These are phyloP conservation scores for Cercopithecus mona DNA, from an alignment of 2,113 vertebrate species.

Conservation along the genomic window DNA sequence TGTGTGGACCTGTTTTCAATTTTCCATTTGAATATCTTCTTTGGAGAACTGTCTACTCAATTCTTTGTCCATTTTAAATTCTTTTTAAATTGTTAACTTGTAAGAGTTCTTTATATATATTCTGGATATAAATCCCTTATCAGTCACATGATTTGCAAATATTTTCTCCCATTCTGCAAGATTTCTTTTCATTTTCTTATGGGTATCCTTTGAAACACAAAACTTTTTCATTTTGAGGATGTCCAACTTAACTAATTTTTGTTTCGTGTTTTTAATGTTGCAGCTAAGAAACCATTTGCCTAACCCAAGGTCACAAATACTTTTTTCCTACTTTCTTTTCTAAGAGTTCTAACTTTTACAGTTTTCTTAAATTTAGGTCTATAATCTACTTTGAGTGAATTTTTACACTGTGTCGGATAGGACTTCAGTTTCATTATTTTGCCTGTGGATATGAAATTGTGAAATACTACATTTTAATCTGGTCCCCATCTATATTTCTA, in stretches of 20 bases:
- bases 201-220: not conserved
- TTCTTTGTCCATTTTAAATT: not conserved
- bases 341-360: conserved; percentile 3
- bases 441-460: not conserved
- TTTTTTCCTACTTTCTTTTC: not conserved
- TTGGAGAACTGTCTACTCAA: not conserved
- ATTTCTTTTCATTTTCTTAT: not conserved
- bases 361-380: conserved; percentile 12
- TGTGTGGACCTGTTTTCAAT: not conserved
- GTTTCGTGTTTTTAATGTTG: not conserved
- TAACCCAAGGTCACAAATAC: not conserved
- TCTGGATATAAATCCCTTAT: not conserved
- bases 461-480: not conserved
- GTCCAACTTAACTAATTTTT: not conserved
- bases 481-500: not conserved
- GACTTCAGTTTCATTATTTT: conserved; percentile 14
- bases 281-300: not conserved
- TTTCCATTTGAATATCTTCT: not conserved
- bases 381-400: not conserved
- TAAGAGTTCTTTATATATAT: not conserved
- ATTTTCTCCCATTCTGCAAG: not conserved
- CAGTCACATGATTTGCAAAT: conserved; percentile 4
- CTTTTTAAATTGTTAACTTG: not conserved
- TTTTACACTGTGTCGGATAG: not conserved
- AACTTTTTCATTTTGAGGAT: not conserved